Conservation (phyloP, 2,888 invertebrate species). For the Clostera curtula region DNA sequence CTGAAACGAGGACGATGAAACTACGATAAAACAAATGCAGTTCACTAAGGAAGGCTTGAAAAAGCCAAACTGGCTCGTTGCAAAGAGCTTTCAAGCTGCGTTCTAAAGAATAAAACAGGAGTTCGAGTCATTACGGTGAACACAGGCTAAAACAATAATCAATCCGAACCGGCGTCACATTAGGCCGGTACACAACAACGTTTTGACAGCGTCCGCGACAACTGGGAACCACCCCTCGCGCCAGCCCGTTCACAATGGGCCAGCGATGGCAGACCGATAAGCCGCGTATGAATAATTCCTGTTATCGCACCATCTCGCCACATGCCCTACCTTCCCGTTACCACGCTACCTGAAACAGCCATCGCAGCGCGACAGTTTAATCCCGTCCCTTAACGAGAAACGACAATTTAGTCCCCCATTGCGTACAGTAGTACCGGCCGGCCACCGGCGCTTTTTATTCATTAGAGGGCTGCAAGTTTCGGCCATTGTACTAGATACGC, state of each 20-base stretch:
- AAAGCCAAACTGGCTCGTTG: too few relatives aligned
- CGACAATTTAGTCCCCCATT: conserved; percentile 21
- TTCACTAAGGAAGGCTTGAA: too few relatives aligned
- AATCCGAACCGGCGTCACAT: conserved; percentile 53
- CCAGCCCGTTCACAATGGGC: conserved; percentile 64
- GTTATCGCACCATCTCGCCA: conserved; percentile 72
- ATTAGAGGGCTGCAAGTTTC: conserved; percentile 65
- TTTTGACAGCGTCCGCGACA: conserved; percentile 67
- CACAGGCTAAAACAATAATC: conserved; percentile 59
- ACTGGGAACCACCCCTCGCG: conserved; percentile 67
- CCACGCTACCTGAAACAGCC: conserved; percentile 45
- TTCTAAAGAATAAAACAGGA: too few relatives aligned
- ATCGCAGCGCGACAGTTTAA: conserved; percentile 32
- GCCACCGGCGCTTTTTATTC: conserved; percentile 62
- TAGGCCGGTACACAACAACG: conserved; percentile 60
- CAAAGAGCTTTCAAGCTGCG: too few relatives aligned
- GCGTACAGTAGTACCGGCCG: conserved; percentile 42
- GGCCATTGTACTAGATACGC: conserved; percentile 64
- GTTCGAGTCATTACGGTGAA: conserved; percentile 39
- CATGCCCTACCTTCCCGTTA: conserved; percentile 72
- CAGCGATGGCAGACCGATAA: conserved; percentile 70
- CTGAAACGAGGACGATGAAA: too few relatives aligned
- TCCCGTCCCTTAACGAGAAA: conserved; percentile 22
- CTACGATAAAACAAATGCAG: too few relatives aligned
- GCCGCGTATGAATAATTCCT: conserved; percentile 72